Percentiles rank a stretch among this genome's conserved stretches.
phyloP scores from a whole-genome alignment of 1,140 invertebrate genomes.

The Zaprionus inermis region DNA sequence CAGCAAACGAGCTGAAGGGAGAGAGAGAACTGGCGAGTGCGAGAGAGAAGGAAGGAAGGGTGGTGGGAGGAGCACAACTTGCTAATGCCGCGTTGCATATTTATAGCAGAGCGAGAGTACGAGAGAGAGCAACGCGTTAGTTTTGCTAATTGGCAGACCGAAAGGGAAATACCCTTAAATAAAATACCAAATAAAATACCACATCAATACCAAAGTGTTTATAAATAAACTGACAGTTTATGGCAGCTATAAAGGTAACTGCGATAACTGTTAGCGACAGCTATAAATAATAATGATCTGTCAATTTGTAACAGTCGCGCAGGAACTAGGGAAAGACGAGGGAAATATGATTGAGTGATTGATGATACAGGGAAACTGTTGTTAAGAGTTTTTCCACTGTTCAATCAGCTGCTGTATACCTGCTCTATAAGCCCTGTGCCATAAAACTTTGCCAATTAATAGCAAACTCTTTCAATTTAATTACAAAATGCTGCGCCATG shows the following conservation, averaged over 20 bases:
- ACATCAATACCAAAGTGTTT: neutral
- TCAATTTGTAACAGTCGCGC: neutral
- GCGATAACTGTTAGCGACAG: neutral
- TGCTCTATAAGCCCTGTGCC: neutral
- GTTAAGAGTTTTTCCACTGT: neutral
- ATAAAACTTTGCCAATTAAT: neutral
- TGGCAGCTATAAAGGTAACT: neutral
- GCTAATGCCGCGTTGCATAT: conserved; percentile 59
- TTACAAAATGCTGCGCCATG: neutral
- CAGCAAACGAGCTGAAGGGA: conserved; percentile 3
- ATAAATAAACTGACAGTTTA: neutral
- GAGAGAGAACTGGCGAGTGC: neutral
- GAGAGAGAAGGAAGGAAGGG: neutral
- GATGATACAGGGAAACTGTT: neutral
- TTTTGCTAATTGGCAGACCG: conserved; percentile 23
- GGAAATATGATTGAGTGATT: neutral
- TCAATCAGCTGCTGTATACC: too few relatives aligned
- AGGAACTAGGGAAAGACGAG: neutral
- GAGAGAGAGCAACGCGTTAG: neutral
- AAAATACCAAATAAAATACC: neutral
- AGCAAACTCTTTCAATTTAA: neutral
- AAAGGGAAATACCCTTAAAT: conserved; percentile 15
- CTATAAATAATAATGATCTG: neutral
- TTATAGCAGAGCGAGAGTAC: conserved; percentile 33
- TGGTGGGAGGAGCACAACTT: conserved; percentile 1